These are phyloP conservation scores for Leucoma salicis DNA, from an alignment of 2,888 invertebrate genomes.

Conservation along the genomic window DNA sequence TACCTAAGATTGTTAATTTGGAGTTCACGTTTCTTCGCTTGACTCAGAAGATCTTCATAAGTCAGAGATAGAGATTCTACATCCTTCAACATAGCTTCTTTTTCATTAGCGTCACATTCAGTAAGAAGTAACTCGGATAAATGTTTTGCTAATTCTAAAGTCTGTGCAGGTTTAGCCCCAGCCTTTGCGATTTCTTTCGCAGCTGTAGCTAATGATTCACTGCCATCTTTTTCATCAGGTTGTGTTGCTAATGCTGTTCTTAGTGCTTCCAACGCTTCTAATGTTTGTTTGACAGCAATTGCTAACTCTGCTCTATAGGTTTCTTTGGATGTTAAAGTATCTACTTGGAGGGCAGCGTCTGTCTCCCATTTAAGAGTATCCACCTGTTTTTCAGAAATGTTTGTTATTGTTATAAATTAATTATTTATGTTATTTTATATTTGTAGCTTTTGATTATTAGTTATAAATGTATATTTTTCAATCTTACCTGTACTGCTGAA, in stretches of 20 bases:
- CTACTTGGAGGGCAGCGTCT: slow-evolving; percentile 91
- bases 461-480: not conserved
- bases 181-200: slow-evolving; percentile 89
- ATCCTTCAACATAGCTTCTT: slow-evolving; percentile 85
- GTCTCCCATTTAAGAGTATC: slow-evolving; percentile 89
- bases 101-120: slow-evolving; percentile 86
- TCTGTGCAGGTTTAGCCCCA: slow-evolving; percentile 90
- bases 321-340: slow-evolving; percentile 92
- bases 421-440: not conserved
- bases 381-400: slow-evolving; percentile 72
- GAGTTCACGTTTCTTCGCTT: slow-evolving; percentile 88
- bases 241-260: slow-evolving; percentile 76
- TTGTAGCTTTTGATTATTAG: not conserved
- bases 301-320: slow-evolving; percentile 90
- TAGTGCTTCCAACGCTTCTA: slow-evolving; percentile 84
- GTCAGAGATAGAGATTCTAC: slow-evolving; percentile 85
- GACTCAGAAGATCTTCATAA: slow-evolving; percentile 86
- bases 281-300: slow-evolving; percentile 88
- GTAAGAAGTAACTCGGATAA: slow-evolving; percentile 87
- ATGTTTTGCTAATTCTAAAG: slow-evolving; percentile 91
- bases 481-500: slow-evolving; percentile 66
- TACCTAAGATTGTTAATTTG: slow-evolving; percentile 90
- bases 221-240: slow-evolving; percentile 74
- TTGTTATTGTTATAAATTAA: no score
- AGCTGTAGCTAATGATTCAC: slow-evolving; percentile 82